phyloP scores from a whole-genome alignment of 2,113 vertebrate species.

The Chionomys nivalis region DNA sequence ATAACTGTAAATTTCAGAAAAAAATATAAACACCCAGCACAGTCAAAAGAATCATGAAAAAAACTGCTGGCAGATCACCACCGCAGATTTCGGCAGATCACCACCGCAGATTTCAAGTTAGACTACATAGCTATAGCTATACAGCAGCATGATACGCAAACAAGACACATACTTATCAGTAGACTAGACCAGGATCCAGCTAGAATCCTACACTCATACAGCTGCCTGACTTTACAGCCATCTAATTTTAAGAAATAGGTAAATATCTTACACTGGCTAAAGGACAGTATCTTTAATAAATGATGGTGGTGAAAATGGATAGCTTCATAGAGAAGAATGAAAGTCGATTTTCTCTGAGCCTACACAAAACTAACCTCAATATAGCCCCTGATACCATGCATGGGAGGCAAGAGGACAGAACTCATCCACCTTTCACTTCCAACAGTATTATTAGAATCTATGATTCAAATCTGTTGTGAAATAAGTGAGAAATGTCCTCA shows the following conservation, averaged over 20 bases:
- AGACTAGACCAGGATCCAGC: not conserved
- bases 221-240: not conserved
- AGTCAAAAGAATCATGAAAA: not conserved
- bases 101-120: not conserved
- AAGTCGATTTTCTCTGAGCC: not conserved
- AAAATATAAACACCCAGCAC: not conserved
- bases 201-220: not conserved
- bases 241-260: not conserved
- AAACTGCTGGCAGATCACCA: not conserved
- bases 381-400: not conserved
- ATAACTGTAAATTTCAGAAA: not conserved
- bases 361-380: not conserved
- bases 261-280: not conserved
- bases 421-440: not conserved
- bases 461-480: not conserved
- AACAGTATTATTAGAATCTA: constrained; percentile 21
- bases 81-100: not conserved
- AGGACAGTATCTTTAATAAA: not conserved
- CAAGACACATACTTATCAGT: not conserved
- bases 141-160: not conserved
- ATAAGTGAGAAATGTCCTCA: not conserved
- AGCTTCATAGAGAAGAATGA: not conserved
- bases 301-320: not conserved
- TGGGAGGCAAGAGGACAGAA: not conserved
- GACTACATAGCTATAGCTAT: not conserved